phyloP scores from a whole-genome alignment of 2,888 invertebrate genomes.

The Parnassius mnemosyne region DNA sequence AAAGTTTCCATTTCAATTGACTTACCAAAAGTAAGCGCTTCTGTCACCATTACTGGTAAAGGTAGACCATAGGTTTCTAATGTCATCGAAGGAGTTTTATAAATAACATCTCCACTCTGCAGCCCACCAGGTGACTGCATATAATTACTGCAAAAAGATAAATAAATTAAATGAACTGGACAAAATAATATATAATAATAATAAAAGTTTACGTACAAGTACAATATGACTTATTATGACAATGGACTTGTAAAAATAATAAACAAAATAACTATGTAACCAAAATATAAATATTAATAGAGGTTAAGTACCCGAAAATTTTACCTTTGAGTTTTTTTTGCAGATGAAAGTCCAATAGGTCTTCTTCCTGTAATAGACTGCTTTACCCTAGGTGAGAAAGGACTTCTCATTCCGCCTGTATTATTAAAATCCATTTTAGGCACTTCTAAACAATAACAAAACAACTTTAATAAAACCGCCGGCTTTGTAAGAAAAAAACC shows the following conservation, averaged over 20 bases:
- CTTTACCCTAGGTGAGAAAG: conserved; percentile 68
- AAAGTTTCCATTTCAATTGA: too few species aligned
- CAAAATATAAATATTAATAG: background rate
- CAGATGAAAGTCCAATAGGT: conserved; percentile 53
- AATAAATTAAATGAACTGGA: background rate
- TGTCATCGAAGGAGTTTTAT: conserved; percentile 86
- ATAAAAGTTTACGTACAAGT: too few species aligned
- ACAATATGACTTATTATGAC: too few species aligned
- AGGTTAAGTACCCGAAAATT: conserved; percentile 20
- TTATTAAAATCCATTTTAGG: conserved; percentile 61
- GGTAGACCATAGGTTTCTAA: conserved; percentile 91
- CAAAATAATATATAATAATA: too few species aligned
- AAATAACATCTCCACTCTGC: conserved; percentile 84
- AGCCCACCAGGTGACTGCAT: conserved; percentile 48
- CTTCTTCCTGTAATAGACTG: conserved; percentile 64
- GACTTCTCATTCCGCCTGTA: conserved; percentile 66
- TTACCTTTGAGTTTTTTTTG: conserved; percentile 63
- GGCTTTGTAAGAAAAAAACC: background rate
- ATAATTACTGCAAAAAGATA: conserved; percentile 49
- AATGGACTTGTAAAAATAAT: too few species aligned
- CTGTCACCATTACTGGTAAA: conserved; percentile 92
- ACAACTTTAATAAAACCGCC: too few species aligned
- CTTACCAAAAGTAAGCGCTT: conserved; percentile 91
- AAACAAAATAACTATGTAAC: too few species aligned
- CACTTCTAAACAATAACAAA: background rate